Evolutionary conservation across 2,888 invertebrate genomes (phyloP), one percentile per base, ranked within the genome.

Genomic region (Acheta domesticus): DNA sequence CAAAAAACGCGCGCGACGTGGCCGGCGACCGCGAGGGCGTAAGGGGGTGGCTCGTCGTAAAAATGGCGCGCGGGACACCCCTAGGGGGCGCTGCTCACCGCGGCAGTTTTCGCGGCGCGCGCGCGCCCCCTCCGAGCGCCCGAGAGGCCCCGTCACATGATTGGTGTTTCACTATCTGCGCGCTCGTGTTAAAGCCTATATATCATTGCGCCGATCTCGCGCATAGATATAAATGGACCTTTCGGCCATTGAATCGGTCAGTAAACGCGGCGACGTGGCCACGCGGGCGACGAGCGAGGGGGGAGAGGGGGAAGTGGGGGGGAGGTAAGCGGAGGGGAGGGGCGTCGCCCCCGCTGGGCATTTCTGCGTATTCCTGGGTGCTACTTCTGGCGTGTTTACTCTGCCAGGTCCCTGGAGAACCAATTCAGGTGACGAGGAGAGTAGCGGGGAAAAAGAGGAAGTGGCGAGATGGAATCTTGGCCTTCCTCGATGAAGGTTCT

Each of bases 111-210:
- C 62, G 14, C 62, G 4, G 36, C 8, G 36, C 8, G 36, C 36
- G 36, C 36, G 5, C 4, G 5, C 36, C 36, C 36, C 36, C 36
- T 8, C 36, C 36, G 36, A 5, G 36, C 4, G 36, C 5, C 36
- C 36, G 8, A 3, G 62, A 62, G 62, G 62, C 62, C 36, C 4
- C n/a, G 62, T 62, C 62, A n/a, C n/a, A 62, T 62, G 62, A 62
- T 62, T 62, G 62, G 62, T 62, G 62, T 62, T 62, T 62, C 62
- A 62, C 62, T 62, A 62, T 62, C 62, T 62, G 62, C 62, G n/a
- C 62, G 8, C 62, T n/a, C 62, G 62, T 62, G 62, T 62, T 62
- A 62, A 62, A 62, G 62, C 62, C 62, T 16, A 16, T 62, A 14
- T 62, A 62, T 62, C 62, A 62, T 62, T 62, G 62, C n/a, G n/a